A percentile compares a stretch with the other conserved stretches of the same genome.
Conservation (phyloP, 2,113 vertebrate genomes). For the Ceyx cyanopectus region DNA sequence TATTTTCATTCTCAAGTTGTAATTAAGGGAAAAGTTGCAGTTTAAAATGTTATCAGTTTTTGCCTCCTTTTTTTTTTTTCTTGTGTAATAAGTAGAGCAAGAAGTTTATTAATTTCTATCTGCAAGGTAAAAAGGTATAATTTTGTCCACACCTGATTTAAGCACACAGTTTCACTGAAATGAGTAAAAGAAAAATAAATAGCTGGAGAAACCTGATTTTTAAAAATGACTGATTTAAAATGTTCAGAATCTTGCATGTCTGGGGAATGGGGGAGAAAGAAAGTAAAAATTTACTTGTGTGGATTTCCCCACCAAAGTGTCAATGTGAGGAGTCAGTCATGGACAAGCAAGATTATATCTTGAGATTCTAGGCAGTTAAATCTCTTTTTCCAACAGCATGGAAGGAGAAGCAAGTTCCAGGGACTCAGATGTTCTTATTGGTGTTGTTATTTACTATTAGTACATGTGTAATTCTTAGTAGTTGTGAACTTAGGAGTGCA, state of each 20-base stretch:
- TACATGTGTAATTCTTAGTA: neutral
- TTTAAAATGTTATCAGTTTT: slow-evolving; percentile 21
- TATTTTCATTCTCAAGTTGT: slow-evolving; percentile 12
- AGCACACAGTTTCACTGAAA: neutral
- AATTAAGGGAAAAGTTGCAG: slow-evolving; percentile 55
- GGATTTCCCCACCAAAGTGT: neutral
- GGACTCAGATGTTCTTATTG: neutral
- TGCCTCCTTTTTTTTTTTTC: neutral
- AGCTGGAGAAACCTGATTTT: neutral
- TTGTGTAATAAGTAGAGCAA: slow-evolving; percentile 18
- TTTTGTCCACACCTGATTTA: neutral
- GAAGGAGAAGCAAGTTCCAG: neutral
- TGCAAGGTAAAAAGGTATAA: neutral
- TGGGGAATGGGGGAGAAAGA: too few species aligned
- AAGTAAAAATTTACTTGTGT: neutral
- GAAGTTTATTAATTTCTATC: slow-evolving; percentile 31
- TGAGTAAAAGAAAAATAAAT: neutral
- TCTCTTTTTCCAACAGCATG: neutral
- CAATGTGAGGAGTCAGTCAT: neutral
- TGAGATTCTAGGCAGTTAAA: neutral
- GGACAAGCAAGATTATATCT: neutral
- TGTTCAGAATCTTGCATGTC: neutral
- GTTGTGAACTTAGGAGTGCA: neutral
- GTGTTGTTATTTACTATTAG: neutral
- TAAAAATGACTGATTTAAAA: neutral